Evolutionary conservation across 2,113 vertebrate species (phyloP).

Genomic region (Dendrocopos noguchii): DNA sequence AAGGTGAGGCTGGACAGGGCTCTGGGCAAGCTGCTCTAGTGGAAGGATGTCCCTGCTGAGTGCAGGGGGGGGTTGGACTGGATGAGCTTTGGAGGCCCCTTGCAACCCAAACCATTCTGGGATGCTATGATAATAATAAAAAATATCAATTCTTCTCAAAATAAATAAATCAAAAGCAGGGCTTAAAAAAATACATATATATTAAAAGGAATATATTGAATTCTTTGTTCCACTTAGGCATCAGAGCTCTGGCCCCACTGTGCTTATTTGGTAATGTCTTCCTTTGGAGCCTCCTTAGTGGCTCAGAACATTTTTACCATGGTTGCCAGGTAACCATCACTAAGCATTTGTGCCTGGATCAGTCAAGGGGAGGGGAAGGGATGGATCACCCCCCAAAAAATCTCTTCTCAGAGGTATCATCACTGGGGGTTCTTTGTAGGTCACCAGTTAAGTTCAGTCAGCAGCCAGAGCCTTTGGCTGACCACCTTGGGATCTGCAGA

Average conservation of each 20-base stretch:
- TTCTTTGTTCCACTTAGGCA: conserved; percentile 12
- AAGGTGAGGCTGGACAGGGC: too few species aligned
- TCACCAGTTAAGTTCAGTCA: conserved; percentile 38
- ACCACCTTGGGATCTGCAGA: conserved; percentile 32
- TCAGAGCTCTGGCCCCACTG: conserved; percentile 21
- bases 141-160: neutral
- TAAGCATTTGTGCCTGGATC: conserved; percentile 60
- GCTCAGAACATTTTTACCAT: conserved; percentile 61
- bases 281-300: conserved; percentile 55
- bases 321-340: conserved; percentile 71
- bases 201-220: neutral
- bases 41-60: too few species aligned
- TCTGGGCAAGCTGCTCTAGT: too few species aligned
- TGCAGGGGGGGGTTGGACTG: too few species aligned
- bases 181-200: neutral
- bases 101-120: too few species aligned
- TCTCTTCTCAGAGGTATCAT: conserved; percentile 60
- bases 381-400: neutral
- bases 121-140: too few species aligned
- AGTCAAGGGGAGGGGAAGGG: conserved; percentile 30
- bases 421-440: neutral
- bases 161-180: neutral
- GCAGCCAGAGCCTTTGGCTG: neutral
- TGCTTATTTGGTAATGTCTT: conserved; percentile 62
- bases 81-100: too few species aligned